A percentile compares a stretch with the other conserved stretches of the same genome.
These are phyloP conservation scores for Caenorhabditis sulstoni DNA, from an alignment of 2,888 invertebrate species.

Conservation along the genomic window DNA sequence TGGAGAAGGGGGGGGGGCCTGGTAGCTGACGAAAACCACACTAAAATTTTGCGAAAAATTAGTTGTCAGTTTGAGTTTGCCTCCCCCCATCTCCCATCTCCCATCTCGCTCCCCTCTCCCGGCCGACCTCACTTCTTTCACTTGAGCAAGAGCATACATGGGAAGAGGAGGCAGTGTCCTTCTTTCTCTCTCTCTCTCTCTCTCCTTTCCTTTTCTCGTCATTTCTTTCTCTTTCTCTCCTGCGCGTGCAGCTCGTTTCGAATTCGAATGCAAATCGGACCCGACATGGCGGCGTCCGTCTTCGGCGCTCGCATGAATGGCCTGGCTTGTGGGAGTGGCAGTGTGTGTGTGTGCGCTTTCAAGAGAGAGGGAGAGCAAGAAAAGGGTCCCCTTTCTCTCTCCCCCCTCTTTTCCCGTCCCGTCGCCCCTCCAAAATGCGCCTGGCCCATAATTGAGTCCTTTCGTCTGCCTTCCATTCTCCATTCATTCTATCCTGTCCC, in stretches of 20 bases:
- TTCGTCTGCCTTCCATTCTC: constrained; percentile 16
- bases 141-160: no score
- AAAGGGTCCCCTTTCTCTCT: not conserved
- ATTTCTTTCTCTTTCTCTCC: not conserved
- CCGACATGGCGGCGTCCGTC: no score
- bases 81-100: not conserved
- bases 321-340: no score
- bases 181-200: not conserved
- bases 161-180: no score
- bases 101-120: not conserved
- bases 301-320: no score
- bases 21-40: no score
- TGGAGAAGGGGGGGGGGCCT: constrained; percentile 8
- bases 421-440: not conserved
- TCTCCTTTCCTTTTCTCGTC: not conserved
- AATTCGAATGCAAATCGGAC: no score
- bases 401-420: not conserved
- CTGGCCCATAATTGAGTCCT: not conserved
- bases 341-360: no score
- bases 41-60: constrained; percentile 37
- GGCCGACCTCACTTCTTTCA: no score
- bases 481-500: constrained; percentile 6
- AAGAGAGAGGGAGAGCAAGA: no score
- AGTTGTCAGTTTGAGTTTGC: constrained; percentile 12
- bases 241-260: no score